These are phyloP conservation scores for Eretmocerus hayati DNA, from an alignment of 2,888 invertebrate genomes.

Conservation along the genomic window DNA sequence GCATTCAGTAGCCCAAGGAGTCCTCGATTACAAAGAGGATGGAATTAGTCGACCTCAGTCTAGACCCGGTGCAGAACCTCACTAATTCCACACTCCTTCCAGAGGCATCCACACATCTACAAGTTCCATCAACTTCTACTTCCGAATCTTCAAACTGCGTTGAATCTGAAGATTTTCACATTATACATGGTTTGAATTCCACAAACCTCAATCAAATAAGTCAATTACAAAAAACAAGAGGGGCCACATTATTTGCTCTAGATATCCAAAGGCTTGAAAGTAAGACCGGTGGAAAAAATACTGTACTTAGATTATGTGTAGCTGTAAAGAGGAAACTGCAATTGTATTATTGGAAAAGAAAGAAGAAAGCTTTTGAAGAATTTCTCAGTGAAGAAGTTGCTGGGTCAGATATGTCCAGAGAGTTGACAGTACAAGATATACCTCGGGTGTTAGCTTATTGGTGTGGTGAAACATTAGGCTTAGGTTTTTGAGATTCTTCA, in stretches of 20 bases:
- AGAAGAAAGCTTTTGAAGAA: constrained; percentile 71
- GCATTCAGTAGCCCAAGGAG: no score
- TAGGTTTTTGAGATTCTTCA: constrained; percentile 43
- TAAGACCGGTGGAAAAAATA: constrained; percentile 67
- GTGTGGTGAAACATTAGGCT: constrained; percentile 41
- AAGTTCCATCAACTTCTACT: no score
- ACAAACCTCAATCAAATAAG: constrained; percentile 73
- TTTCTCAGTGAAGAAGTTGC: constrained; percentile 50
- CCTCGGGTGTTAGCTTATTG: constrained; percentile 40
- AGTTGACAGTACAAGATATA: constrained; percentile 22
- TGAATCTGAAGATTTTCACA: no score
- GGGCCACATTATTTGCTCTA: constrained; percentile 81
- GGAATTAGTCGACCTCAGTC: no score
- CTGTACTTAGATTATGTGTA: constrained; percentile 78
- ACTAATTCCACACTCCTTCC: no score
- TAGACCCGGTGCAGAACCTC: no score
- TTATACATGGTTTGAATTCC: constrained; percentile 74
- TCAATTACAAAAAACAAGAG: constrained; percentile 72
- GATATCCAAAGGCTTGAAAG: constrained; percentile 58
- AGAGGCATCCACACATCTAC: no score
- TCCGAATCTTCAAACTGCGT: no score
- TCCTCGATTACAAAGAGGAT: no score
- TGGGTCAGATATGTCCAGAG: constrained; percentile 24
- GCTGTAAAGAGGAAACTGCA: constrained; percentile 80
- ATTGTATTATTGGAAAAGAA: constrained; percentile 84